Conservation (phyloP, 2,113 vertebrate species). For the Onychostruthus taczanowskii region DNA sequence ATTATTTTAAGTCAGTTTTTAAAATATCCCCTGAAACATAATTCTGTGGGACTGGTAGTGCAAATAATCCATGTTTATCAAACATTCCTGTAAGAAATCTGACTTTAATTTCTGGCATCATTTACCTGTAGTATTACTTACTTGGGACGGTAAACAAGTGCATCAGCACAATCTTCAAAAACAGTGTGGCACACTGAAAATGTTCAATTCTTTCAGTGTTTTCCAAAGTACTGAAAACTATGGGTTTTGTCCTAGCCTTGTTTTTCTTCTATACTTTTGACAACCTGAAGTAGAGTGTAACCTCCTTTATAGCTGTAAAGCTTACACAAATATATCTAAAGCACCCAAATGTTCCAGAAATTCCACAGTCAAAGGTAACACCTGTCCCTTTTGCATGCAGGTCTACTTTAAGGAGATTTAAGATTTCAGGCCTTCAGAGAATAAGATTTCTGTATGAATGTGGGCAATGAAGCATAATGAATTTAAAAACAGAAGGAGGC, state of each 20-base stretch:
- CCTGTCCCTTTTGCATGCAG: not conserved
- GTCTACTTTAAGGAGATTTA: not conserved
- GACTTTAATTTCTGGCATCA: not conserved
- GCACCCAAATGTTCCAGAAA: not conserved
- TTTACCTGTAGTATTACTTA: not conserved
- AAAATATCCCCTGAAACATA: not conserved
- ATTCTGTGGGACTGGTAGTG: not conserved
- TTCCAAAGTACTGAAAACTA: not conserved
- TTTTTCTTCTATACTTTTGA: not conserved
- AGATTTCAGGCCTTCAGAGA: not conserved
- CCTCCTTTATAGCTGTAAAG: not conserved
- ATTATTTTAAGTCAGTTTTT: not conserved
- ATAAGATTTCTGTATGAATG: not conserved
- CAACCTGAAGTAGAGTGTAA: not conserved
- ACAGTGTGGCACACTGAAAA: not conserved
- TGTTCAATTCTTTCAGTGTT: not conserved
- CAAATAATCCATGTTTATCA: not conserved
- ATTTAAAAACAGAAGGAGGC: not conserved
- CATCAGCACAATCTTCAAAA: not conserved
- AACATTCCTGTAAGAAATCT: not conserved
- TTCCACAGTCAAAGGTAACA: not conserved
- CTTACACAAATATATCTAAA: not conserved
- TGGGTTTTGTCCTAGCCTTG: not conserved
- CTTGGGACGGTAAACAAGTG: not conserved
- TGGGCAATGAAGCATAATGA: not conserved